Conservation (phyloP, 2,888 invertebrate genomes). For the Strigamia crassipes region DNA sequence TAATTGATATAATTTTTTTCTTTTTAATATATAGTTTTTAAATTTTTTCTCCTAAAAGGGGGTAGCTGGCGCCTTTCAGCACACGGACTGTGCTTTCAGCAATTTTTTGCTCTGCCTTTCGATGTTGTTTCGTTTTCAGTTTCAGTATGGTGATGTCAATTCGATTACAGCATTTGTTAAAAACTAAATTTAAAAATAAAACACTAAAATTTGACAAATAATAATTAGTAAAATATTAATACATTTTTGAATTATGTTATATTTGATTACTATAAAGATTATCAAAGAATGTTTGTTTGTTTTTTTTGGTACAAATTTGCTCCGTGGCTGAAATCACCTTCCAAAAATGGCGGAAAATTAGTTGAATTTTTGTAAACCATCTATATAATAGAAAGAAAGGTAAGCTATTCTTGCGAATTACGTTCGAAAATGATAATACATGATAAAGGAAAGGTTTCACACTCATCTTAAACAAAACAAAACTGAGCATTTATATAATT, state of each 20-base stretch:
- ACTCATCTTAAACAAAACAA: neutral
- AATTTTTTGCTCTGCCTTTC: too few relatives aligned
- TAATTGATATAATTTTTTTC: too few relatives aligned
- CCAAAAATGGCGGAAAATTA: constrained; percentile 11
- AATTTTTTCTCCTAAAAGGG: too few relatives aligned
- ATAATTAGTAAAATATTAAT: neutral
- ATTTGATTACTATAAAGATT: too few relatives aligned
- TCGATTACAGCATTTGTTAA: neutral
- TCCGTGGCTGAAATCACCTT: neutral
- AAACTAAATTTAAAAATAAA: neutral
- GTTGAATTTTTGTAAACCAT: constrained; percentile 5
- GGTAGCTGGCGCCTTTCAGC: too few relatives aligned
- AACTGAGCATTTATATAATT: neutral
- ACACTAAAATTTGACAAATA: neutral
- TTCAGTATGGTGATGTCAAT: neutral
- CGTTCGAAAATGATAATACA: neutral
- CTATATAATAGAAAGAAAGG: neutral
- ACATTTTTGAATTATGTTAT: neutral
- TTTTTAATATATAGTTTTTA: too few relatives aligned
- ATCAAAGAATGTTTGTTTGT: too few relatives aligned
- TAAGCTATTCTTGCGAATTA: neutral
- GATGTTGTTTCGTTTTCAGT: neutral
- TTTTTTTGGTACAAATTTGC: neutral
- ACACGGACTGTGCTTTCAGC: too few relatives aligned
- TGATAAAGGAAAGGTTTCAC: too few relatives aligned